Evolutionary conservation across 2,888 invertebrate genomes (phyloP).

Genomic region (Phaedon cochleariae): DNA sequence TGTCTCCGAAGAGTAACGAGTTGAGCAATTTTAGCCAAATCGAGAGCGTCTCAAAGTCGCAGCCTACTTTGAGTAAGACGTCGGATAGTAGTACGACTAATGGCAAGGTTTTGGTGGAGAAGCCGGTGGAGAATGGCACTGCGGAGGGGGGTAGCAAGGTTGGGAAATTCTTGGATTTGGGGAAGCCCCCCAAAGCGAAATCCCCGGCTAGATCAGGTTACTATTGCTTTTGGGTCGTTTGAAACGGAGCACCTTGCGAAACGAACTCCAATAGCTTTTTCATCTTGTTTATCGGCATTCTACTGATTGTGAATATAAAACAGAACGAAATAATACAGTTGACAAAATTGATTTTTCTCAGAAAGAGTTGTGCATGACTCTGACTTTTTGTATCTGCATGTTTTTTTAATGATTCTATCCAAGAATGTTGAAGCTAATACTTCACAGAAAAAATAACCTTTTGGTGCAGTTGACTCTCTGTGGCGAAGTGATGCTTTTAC

Average conservation of each 20-base stretch:
- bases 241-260: background rate
- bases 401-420: too few species aligned
- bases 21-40: constrained; percentile 36
- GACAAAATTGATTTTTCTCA: too few species aligned
- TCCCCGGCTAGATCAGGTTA: constrained; percentile 45
- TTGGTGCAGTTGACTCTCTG: too few species aligned
- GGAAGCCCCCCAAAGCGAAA: constrained; percentile 40
- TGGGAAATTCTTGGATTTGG: constrained; percentile 28
- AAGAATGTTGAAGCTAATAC: too few species aligned
- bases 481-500: too few species aligned
- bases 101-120: constrained; percentile 35
- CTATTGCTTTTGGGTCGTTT: constrained; percentile 14
- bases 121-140: constrained; percentile 16
- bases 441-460: too few species aligned
- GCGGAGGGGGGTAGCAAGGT: constrained; percentile 19
- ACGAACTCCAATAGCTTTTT: background rate
- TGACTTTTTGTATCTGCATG: too few species aligned
- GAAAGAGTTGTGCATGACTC: too few species aligned
- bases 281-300: too few species aligned
- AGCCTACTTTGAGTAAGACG: constrained; percentile 60
- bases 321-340: too few species aligned
- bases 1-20: constrained; percentile 53
- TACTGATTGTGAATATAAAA: too few species aligned
- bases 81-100: constrained; percentile 14
- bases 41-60: constrained; percentile 40